These are phyloP conservation scores for Eumerus sabulonum DNA, from an alignment of 2,888 invertebrate genomes.

Conservation along the genomic window DNA sequence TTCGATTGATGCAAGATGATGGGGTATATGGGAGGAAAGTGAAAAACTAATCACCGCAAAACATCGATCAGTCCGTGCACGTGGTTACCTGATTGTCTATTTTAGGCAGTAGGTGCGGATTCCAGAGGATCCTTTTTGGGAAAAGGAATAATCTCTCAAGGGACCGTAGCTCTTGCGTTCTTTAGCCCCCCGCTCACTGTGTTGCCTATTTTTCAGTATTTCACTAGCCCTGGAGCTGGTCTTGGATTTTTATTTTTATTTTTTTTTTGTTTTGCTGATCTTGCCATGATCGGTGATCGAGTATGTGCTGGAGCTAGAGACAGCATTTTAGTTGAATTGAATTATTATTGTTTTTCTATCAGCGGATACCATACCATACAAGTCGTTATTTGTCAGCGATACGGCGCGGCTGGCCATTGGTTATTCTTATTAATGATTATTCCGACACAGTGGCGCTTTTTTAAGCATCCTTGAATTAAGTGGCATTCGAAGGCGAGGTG, in stretches of 20 bases:
- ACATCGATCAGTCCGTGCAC: conserved; percentile 59
- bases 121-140: conserved; percentile 61
- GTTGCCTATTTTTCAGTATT: no score
- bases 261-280: neutral
- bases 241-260: neutral
- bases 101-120: conserved; percentile 66
- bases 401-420: no score
- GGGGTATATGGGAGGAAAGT: conserved; percentile 57
- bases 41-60: conserved; percentile 65
- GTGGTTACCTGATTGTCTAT: conserved; percentile 68
- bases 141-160: conserved; percentile 53
- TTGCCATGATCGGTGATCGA: neutral
- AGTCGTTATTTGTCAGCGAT: no score
- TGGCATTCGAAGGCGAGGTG: no score
- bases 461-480: no score
- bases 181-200: no score
- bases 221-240: conserved; percentile 27
- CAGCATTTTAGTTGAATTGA: conserved; percentile 30
- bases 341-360: conserved; percentile 23
- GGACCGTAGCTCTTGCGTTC: conserved; percentile 50
- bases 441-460: no score
- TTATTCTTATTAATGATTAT: no score
- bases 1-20: conserved; percentile 9
- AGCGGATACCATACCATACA: no score
- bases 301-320: no score